Base-by-base conservation (phyloP, 2,888 invertebrate species). In the Geophilus truncorum region DNA sequence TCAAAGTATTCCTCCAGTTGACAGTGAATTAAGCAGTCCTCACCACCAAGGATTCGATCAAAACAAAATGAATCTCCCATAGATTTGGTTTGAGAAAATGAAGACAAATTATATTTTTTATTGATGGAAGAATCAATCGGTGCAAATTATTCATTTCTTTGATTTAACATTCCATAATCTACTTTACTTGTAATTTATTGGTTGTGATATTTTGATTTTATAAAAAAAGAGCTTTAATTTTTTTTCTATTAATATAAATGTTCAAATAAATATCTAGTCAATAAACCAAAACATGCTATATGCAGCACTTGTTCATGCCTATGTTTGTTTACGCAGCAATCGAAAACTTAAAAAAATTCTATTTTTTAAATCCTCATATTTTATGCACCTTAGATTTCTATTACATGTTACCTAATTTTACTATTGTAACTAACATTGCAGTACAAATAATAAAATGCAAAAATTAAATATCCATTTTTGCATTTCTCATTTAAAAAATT, bases 1-100 rank as follows among this genome's bases (percentile, higher is more conserved):
- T 9, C 80, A 80, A 30, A 80, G 77, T 51, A 77, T 80, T 36
- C 80, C 80, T 6, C 78, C 79, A 51, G 30, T 32, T 28, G 57
- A 30, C 28, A 57, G 45, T 18, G 79, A 79, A 7, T n/a, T 36
- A 12, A 57, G 79, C 15, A 79, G 79, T 21, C 79, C 79, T 6
- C 79, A 79, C 9, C 78, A 78, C 45, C 77, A 70, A 28, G 70
- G 70, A 25, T 70, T 25, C 28, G 70, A 70, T 9, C 70, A 70
- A 70, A 70, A 25, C 28, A 70, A 70, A 70, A 70, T 70, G 70
- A 70, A 70, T 70, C 70, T 70, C 28, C 70, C 70, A 15, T 70
- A 6, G 28, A 28, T n/a, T n/a, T n/a, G n/a, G n/a, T n/a, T n/a
- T n/a, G 70, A 12, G n/a, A 70, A 4, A 70, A 70, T 15, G 28